Percentiles rank a stretch among this genome's conserved stretches.
Conservation (phyloP, 1,140 invertebrate species). For the Drosophila bocki region DNA sequence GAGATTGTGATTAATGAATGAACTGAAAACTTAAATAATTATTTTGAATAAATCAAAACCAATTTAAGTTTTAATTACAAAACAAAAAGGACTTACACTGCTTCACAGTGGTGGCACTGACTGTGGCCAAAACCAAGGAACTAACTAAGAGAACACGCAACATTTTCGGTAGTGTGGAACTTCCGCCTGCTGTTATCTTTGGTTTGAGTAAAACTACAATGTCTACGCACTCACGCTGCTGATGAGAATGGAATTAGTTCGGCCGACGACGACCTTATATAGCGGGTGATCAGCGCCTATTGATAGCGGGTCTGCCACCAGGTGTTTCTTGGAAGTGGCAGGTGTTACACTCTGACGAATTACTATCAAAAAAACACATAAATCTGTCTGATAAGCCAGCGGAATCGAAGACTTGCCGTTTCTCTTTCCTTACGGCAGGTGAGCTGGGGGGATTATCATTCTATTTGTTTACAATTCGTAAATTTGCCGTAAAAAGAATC, state of each 20-base stretch:
- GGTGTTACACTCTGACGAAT: conserved; percentile 44
- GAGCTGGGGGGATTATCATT: not conserved
- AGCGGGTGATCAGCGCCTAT: conserved; percentile 53
- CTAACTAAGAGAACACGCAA: conserved; percentile 47
- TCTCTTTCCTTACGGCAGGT: not conserved
- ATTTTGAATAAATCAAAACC: not conserved
- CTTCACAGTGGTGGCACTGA: conserved; percentile 40
- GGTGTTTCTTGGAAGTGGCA: conserved; percentile 57
- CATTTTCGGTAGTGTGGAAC: conserved; percentile 31
- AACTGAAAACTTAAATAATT: not conserved
- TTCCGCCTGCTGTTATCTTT: conserved; percentile 7
- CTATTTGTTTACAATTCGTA: not conserved
- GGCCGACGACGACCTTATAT: conserved; percentile 51
- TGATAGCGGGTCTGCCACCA: conserved; percentile 51
- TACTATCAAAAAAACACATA: conserved; percentile 19
- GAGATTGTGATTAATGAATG: not conserved
- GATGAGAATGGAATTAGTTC: conserved; percentile 60
- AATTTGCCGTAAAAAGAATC: not conserved
- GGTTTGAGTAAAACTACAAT: not conserved
- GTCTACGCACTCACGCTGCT: conserved; percentile 21
- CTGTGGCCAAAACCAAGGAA: conserved; percentile 14
- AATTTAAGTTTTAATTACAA: not conserved
- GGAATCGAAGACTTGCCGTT: conserved; percentile 5
- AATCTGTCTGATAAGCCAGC: conserved; percentile 35
- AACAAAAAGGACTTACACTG: conserved; percentile 59